Evolutionary conservation across 1,140 invertebrate species (phyloP).

Genomic region (Trichonephila inaurata): DNA sequence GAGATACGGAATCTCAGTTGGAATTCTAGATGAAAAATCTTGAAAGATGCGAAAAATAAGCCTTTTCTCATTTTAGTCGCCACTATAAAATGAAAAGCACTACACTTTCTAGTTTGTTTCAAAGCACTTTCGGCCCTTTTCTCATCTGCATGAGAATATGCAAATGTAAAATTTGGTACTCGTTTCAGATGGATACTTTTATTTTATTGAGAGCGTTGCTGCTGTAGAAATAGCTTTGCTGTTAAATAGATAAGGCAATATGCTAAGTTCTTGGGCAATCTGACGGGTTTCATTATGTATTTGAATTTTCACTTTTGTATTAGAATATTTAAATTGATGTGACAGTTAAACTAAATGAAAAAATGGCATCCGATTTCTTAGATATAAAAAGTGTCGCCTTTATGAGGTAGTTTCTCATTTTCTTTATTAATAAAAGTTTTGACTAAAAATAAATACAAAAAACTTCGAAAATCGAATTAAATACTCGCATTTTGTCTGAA

Average conservation of each 20-base stretch:
- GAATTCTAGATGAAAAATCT: slow-evolving; percentile 7
- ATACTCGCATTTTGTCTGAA: no score
- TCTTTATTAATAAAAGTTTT: no score
- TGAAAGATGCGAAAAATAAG: not conserved
- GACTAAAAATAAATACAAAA: no score
- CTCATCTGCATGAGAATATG: not conserved
- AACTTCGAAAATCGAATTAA: no score
- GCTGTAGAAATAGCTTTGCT: not conserved
- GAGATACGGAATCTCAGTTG: not conserved
- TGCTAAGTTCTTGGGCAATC: not conserved
- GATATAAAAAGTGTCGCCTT: no score
- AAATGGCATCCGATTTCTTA: no score
- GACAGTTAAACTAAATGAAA: no score
- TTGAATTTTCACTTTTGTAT: not conserved
- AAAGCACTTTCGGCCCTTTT: not conserved
- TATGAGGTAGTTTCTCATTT: no score
- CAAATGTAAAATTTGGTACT: not conserved
- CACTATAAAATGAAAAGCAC: not conserved
- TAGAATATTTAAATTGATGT: no score
- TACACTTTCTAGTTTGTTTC: not conserved
- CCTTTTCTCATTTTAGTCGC: not conserved
- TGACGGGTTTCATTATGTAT: not conserved
- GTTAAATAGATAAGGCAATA: not conserved
- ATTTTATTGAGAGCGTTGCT: not conserved
- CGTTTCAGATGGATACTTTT: not conserved